Evolutionary conservation across 2,888 invertebrate genomes (phyloP).

Genomic region (Melieria omissa): DNA sequence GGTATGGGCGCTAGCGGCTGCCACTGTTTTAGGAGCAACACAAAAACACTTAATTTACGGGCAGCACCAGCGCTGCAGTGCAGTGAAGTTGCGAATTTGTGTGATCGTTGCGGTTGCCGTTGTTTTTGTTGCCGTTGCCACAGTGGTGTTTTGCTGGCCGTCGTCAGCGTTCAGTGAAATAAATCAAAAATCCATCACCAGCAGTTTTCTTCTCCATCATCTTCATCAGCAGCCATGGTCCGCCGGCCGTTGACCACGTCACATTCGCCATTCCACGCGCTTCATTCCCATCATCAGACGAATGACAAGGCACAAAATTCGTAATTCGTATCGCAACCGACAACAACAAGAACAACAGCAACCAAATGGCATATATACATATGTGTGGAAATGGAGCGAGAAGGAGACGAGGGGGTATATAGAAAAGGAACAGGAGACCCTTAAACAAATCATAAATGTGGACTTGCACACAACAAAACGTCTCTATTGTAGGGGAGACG

Average conservation of each 20-base stretch:
- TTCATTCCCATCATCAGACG: constrained; percentile 54
- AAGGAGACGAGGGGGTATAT: constrained; percentile 27
- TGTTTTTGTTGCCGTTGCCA: background rate
- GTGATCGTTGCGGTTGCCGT: too few relatives aligned
- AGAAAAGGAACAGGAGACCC: too few relatives aligned
- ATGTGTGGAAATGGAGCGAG: constrained; percentile 31
- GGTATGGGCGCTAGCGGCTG: background rate
- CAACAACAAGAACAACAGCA: background rate
- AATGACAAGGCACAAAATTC: constrained; percentile 30
- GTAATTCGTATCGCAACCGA: constrained; percentile 8
- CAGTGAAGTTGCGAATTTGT: constrained; percentile 12
- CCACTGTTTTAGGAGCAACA: constrained; percentile 43
- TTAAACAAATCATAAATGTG: too few relatives aligned
- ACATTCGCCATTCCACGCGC: too few relatives aligned
- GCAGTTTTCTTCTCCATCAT: too few relatives aligned
- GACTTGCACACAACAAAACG: too few relatives aligned
- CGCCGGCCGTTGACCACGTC: too few relatives aligned
- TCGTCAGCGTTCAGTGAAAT: constrained; percentile 46
- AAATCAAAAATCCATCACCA: constrained; percentile 56
- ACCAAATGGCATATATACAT: constrained; percentile 32
- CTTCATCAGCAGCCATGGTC: too few relatives aligned
- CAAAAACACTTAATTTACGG: constrained; percentile 40
- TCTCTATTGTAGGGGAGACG: too few relatives aligned
- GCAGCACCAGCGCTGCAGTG: background rate
- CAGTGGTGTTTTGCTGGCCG: background rate